Evolutionary conservation across 1,140 invertebrate genomes (phyloP).

Genomic region (Littorina saxatilis): DNA sequence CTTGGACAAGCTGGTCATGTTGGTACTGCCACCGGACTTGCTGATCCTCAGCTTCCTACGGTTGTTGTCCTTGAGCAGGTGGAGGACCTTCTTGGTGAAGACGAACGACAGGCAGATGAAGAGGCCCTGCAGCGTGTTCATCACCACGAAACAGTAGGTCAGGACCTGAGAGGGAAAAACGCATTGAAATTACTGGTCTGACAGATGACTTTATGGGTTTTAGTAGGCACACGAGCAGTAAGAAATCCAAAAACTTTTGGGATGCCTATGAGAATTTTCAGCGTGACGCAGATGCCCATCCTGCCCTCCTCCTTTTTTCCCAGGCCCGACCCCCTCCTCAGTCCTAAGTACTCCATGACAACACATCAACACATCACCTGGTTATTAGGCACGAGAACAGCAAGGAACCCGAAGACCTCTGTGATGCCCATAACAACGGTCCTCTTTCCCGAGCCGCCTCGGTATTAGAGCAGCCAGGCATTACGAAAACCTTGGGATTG

Average conservation of each 20-base stretch:
- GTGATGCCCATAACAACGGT: constrained; percentile 71
- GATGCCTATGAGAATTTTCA: constrained; percentile 72
- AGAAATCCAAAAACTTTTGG: constrained; percentile 71
- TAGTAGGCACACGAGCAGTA: constrained; percentile 44
- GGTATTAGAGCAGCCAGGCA: too few species aligned
- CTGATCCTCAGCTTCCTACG: constrained; percentile 13
- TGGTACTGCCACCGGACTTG: constrained; percentile 11
- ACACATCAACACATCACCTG: too few species aligned
- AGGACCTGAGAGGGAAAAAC: constrained; percentile 29
- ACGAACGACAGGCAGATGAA: constrained; percentile 53
- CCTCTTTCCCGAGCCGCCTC: too few species aligned
- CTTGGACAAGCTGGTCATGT: constrained; percentile 14
- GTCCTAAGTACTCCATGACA: too few species aligned
- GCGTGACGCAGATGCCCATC: constrained; percentile 77
- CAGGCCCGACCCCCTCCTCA: too few species aligned
- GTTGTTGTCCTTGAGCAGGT: constrained; percentile 28
- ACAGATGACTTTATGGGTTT: not conserved
- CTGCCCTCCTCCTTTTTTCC: constrained; percentile 35
- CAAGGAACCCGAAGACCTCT: constrained; percentile 69
- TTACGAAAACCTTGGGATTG: too few species aligned
- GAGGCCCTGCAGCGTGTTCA: constrained; percentile 61
- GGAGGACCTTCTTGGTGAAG: constrained; percentile 42
- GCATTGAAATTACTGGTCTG: too few species aligned
- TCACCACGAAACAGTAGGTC: constrained; percentile 46
- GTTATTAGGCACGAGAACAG: constrained; percentile 44